Base-by-base conservation (phyloP, 2,797 vertebrate genomes). In the Lithobates sylvaticus region DNA sequence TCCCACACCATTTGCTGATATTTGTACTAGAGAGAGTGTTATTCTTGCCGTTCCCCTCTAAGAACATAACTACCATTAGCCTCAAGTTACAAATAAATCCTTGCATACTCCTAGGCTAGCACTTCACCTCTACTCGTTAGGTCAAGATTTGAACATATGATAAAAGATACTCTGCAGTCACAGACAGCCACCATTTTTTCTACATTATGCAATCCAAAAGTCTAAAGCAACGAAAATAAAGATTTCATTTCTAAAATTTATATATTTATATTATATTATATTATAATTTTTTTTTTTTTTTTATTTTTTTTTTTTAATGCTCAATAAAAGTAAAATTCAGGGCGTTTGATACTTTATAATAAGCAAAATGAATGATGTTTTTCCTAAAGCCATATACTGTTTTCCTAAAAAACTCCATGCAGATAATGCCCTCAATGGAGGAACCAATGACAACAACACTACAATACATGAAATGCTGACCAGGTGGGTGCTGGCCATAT, bases 41-140 rank as follows among this genome's bases (percentile, higher is more conserved):
- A 83, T 85, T 69, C 74, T 81, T 73, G 18, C 26, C 67, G 76
- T 81, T 87, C 70, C 29, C 23, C 18, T 68, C 54, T 32, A 74
- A 81, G 50, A 88, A 87, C 78, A 78, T 39, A 39, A 75, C 78
- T 69, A 68, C 82, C 69, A 76, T 83, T 78, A 84, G 70, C 86
- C 64, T 87, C 70, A 67, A 77, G 76, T 79, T 75, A 84, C 81
- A 84, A 8, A 75, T 44, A 74, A 87, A 78, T 61, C 68, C 69
- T 67, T 72, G 67, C 67, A 71, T 78, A 83, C 67, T 54, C 44
- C 71, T 82, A 74, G 68, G 73, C 67, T 65, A 84, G 74, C 32
- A 76, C 74, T 58, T 86, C 32, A 73, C 65, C 67, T 26, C 15
- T 7, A 50, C 68, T 54, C 29, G 77, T 83, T 68, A 69, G 65